Percentiles rank a stretch among this genome's conserved stretches.
Conservation (phyloP, 2,797 vertebrate genomes). For the Anableps anableps region DNA sequence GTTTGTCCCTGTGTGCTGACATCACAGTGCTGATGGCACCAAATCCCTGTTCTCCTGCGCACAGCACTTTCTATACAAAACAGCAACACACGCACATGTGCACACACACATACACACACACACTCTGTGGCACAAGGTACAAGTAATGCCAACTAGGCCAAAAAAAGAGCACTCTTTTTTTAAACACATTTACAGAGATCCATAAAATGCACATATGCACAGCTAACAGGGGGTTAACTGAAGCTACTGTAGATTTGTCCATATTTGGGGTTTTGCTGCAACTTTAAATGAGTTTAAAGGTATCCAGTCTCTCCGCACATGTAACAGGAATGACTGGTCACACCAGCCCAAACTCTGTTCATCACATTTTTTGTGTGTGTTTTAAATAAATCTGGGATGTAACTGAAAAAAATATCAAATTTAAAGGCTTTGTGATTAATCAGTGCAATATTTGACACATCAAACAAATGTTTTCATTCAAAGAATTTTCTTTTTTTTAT, state of each 20-base stretch:
- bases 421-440: neutral
- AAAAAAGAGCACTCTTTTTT: constrained; percentile 75
- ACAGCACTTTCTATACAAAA: constrained; percentile 92
- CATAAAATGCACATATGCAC: constrained; percentile 40
- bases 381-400: too few relatives aligned
- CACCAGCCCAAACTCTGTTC: neutral
- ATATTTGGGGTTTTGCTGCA: constrained; percentile 13
- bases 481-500: neutral
- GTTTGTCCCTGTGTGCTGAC: constrained; percentile 85
- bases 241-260: neutral
- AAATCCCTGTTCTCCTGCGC: constrained; percentile 87
- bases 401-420: neutral
- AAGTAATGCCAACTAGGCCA: constrained; percentile 87
- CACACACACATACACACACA: constrained; percentile 76
- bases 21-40: constrained; percentile 89
- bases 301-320: too few relatives aligned
- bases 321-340: neutral
- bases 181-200: constrained; percentile 56
- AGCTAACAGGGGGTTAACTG: neutral
- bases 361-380: too few relatives aligned
- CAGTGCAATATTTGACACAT: neutral
- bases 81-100: constrained; percentile 78
- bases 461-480: neutral
- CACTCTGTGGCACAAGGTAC: constrained; percentile 55
- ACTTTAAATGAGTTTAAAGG: constrained; percentile 1